phyloP scores from a whole-genome alignment of 2,113 vertebrate genomes.

The Peromyscus maniculatus region DNA sequence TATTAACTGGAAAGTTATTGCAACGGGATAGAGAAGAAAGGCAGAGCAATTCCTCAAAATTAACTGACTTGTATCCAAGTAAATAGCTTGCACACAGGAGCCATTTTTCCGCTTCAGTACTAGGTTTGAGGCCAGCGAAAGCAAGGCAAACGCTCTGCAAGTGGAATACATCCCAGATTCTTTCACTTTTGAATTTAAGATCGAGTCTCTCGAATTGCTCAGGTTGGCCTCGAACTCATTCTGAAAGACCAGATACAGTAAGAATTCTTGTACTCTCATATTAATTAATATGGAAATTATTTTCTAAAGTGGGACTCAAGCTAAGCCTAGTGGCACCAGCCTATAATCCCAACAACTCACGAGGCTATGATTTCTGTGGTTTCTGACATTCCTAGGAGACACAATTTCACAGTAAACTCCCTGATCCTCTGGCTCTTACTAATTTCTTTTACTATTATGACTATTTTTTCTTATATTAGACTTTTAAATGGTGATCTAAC shows the following conservation, averaged over 20 bases:
- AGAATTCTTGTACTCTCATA: neutral
- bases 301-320: neutral
- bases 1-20: constrained; percentile 3
- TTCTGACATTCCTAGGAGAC: neutral
- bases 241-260: neutral
- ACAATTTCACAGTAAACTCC: neutral
- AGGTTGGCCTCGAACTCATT: neutral
- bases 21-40: neutral
- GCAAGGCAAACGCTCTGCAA: neutral
- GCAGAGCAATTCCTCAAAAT: constrained; percentile 8
- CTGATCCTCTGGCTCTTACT: neutral
- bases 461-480: neutral
- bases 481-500: constrained; percentile 6
- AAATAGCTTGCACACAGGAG: constrained; percentile 14
- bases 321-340: neutral
- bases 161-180: neutral
- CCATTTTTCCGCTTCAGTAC: too few species aligned
- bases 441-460: neutral
- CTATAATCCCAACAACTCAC: neutral
- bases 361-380: neutral
- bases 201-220: neutral
- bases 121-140: neutral
- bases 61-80: neutral
- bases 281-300: neutral
- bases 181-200: neutral